phyloP scores from a whole-genome alignment of 2,888 invertebrate species.

The Arenicola marina region DNA sequence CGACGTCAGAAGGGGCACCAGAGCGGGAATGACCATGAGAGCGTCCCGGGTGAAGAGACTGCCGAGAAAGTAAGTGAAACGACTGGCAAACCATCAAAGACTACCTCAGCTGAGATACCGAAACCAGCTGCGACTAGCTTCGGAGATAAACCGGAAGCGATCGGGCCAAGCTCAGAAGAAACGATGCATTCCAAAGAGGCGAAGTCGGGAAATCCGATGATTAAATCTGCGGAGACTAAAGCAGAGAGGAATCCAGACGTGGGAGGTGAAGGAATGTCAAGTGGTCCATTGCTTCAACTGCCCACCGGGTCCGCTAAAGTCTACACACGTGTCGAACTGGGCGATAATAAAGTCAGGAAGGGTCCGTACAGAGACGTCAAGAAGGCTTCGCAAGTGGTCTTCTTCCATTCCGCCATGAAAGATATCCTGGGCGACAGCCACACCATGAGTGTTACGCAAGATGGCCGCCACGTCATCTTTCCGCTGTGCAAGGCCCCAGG shows the following conservation, averaged over 20 bases:
- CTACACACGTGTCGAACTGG: conserved; percentile 13
- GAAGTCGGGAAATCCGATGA: not conserved
- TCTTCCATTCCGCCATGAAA: conserved; percentile 14
- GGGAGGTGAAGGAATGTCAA: not conserved
- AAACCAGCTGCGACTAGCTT: no score
- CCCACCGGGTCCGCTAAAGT: conserved; percentile 18
- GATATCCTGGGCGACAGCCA: conserved; percentile 16
- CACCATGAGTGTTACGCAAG: conserved; percentile 7
- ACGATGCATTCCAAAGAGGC: not conserved
- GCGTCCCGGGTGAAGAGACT: not conserved
- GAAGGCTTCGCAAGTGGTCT: conserved; percentile 4
- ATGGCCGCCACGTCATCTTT: conserved; percentile 11
- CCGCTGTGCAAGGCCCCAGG: conserved; percentile 5
- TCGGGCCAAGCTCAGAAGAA: no score
- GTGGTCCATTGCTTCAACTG: conserved; percentile 19
- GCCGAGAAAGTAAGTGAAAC: not conserved
- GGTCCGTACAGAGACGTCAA: conserved; percentile 13
- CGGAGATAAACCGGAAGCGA: no score
- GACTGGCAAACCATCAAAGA: no score
- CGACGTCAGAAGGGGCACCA: not conserved
- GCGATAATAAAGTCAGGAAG: conserved; percentile 11
- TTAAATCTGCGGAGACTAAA: no score
- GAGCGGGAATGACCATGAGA: not conserved
- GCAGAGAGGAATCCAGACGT: no score
- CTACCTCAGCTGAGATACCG: no score